Conservation (phyloP, 2,113 vertebrate species). For the Gnathonemus longibarbis region DNA sequence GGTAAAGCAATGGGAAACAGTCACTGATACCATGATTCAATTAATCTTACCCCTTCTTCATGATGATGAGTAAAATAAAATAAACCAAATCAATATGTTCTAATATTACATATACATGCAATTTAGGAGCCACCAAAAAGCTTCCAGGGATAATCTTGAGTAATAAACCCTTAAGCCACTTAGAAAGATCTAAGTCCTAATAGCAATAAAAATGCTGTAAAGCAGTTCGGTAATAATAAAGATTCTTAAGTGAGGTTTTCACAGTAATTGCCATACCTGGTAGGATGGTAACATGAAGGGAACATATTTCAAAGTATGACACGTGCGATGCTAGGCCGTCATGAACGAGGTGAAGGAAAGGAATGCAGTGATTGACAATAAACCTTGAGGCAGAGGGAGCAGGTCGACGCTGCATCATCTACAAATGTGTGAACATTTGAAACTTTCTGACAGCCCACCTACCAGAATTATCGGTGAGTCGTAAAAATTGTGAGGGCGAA, state of each 20-base stretch:
- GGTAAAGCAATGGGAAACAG: neutral
- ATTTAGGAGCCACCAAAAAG: neutral
- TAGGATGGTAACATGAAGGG: neutral
- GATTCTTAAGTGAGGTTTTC: neutral
- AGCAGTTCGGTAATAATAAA: neutral
- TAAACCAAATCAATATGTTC: neutral
- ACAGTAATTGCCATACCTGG: neutral
- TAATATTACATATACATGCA: neutral
- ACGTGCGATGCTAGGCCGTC: neutral
- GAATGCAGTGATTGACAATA: neutral
- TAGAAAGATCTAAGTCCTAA: neutral
- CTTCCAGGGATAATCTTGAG: neutral
- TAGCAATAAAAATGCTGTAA: neutral
- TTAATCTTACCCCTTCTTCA: neutral
- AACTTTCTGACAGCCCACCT: neutral
- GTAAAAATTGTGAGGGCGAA: neutral
- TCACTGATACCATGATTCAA: neutral
- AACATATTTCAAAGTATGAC: neutral
- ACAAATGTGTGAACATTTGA: conserved; percentile 1
- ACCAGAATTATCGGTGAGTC: neutral
- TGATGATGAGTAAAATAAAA: neutral
- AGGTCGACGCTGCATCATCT: neutral
- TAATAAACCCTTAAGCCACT: neutral
- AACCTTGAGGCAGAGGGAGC: neutral
- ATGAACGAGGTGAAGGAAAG: neutral